Evolutionary conservation across 2,113 vertebrate species (phyloP).

Genomic region (Apus apus): DNA sequence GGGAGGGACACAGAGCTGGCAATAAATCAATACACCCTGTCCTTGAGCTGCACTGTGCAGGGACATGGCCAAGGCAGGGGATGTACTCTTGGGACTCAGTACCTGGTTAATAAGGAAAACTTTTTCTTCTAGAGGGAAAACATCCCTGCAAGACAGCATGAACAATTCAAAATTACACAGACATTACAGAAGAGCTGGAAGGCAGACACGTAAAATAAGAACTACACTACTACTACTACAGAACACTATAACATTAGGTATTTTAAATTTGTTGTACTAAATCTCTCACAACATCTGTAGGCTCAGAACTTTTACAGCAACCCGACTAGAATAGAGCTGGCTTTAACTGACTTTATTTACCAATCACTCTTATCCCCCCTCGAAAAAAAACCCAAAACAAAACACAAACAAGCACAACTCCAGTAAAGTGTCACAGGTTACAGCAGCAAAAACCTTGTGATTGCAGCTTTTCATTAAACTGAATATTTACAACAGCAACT

Average conservation of each 20-base stretch:
- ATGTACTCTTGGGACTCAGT: accelerated
- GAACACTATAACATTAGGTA: background rate
- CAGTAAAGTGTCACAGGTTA: background rate
- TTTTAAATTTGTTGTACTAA: background rate
- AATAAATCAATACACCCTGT: background rate
- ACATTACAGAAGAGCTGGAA: background rate
- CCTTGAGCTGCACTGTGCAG: accelerated
- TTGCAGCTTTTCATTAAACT: background rate
- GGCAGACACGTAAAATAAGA: background rate
- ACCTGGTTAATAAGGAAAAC: background rate
- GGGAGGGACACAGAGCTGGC: background rate
- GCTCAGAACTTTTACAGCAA: background rate
- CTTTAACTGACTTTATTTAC: background rate
- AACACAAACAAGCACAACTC: too few relatives aligned
- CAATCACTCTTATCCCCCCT: too few relatives aligned
- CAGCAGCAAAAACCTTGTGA: background rate
- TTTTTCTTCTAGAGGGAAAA: background rate
- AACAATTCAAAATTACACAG: background rate
- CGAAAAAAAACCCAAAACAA: background rate
- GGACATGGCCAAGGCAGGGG: accelerated
- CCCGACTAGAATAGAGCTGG: background rate
- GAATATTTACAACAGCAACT: too few relatives aligned
- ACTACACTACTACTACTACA: accelerated
- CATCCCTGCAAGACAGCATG: background rate
- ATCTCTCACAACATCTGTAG: background rate